Conservation (phyloP, 2,113 vertebrate species). For the Hymenochirus boettgeri region DNA sequence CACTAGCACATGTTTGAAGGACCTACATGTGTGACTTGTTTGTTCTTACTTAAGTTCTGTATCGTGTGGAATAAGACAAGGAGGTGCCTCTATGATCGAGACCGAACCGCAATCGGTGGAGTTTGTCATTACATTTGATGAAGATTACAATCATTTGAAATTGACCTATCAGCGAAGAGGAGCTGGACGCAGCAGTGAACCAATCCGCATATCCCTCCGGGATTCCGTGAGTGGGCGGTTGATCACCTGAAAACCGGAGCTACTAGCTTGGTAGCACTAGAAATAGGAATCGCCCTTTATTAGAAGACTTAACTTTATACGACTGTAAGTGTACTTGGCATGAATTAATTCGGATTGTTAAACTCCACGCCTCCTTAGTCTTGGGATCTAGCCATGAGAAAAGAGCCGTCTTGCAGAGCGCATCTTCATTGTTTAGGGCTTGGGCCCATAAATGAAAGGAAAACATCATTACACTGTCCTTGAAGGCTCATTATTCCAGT, state of each 20-base stretch:
- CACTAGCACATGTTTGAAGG: slow-evolving; percentile 54
- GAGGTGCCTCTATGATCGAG: slow-evolving; percentile 81
- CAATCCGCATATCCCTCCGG: slow-evolving; percentile 92
- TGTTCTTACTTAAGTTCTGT: too few species aligned
- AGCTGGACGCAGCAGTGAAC: slow-evolving; percentile 88
- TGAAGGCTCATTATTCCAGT: too few species aligned
- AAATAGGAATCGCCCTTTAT: neutral
- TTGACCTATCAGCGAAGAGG: slow-evolving; percentile 89
- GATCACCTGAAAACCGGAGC: neutral
- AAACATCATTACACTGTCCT: too few species aligned
- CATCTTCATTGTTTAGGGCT: too few species aligned
- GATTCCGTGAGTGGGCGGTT: slow-evolving; percentile 60
- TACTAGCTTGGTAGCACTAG: neutral
- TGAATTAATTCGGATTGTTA: too few species aligned
- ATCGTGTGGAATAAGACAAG: slow-evolving; percentile 85
- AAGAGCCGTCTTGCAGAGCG: too few species aligned
- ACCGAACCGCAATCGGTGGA: slow-evolving; percentile 92
- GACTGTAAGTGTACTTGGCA: too few species aligned
- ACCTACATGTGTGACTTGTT: too few species aligned
- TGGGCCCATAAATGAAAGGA: too few species aligned
- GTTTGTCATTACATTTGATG: slow-evolving; percentile 82
- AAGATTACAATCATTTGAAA: slow-evolving; percentile 95
- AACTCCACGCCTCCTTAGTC: too few species aligned
- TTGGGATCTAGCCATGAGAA: too few species aligned
- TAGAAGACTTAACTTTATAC: too few species aligned